A percentile compares a stretch with the other conserved stretches of the same genome.
Evolutionary conservation across 2,113 vertebrate genomes (phyloP).

Genomic region (Onychorhynchus coronatus): DNA sequence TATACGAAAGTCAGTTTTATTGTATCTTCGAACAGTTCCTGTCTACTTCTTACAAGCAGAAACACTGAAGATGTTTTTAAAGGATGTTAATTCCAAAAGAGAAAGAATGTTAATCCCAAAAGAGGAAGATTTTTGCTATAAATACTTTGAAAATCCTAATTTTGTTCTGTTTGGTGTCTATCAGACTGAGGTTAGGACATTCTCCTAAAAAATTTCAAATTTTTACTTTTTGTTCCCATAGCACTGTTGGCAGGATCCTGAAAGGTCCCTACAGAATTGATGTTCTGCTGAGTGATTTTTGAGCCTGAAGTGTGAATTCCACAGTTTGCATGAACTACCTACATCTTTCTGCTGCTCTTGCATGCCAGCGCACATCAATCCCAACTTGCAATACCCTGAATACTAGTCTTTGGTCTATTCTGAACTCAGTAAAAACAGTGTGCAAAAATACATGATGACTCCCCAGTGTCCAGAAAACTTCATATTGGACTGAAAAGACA

Average conservation of each 20-base stretch:
- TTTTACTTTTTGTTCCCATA: neutral
- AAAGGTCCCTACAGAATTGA: neutral
- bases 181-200: neutral
- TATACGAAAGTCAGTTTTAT: neutral
- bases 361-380: neutral
- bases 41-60: neutral
- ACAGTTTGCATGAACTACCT: neutral
- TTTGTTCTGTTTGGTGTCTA: neutral
- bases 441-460: neutral
- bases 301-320: neutral
- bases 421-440: neutral
- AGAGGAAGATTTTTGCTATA: neutral
- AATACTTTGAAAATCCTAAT: neutral
- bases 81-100: too few species aligned
- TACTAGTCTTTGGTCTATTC: neutral
- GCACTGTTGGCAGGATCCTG: neutral
- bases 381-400: neutral
- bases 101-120: neutral
- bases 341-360: neutral
- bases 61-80: neutral
- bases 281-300: neutral
- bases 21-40: neutral
- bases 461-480: neutral
- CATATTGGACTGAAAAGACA: neutral
- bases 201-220: neutral